Percentiles rank a stretch among this genome's conserved stretches.
Conservation (phyloP, 2,888 invertebrate genomes). For the Drosophila cognata region DNA sequence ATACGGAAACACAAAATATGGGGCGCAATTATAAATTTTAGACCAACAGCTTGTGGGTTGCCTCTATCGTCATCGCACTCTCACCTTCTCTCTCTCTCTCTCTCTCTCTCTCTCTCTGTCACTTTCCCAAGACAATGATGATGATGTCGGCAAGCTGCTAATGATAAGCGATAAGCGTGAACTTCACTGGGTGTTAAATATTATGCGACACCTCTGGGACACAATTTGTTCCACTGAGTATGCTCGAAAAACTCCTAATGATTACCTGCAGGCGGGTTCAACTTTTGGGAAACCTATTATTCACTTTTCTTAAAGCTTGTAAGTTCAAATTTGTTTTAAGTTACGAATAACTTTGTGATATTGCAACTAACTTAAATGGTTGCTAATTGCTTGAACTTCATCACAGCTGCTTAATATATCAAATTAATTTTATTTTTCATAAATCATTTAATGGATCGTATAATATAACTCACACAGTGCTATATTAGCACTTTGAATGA, state of each 20-base stretch:
- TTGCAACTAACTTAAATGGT: background rate
- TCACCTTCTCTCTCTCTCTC: background rate
- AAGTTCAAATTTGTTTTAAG: conserved; percentile 1
- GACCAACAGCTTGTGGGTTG: conserved; percentile 26
- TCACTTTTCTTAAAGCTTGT: background rate
- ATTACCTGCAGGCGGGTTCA: conserved; percentile 14
- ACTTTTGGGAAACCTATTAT: background rate
- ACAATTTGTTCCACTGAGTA: conserved; percentile 48
- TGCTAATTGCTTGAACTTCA: background rate
- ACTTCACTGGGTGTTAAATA: conserved; percentile 69
- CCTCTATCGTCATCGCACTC: background rate
- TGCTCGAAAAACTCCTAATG: conserved; percentile 42
- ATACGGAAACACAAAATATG: conserved; percentile 53
- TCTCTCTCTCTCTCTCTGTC: background rate
- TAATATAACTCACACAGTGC: background rate
- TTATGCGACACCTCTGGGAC: conserved; percentile 68
- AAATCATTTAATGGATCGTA: background rate
- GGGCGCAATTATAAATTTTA: conserved; percentile 56
- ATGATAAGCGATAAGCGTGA: conserved; percentile 65
- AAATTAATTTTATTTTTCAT: background rate
- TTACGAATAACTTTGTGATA: background rate
- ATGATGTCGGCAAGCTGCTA: conserved; percentile 48
- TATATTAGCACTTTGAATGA: background rate
- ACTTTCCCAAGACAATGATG: background rate
- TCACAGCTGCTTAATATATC: background rate